Evolutionary conservation across 2,797 vertebrate genomes (phyloP), one percentile per base, ranked within the genome.

Genomic region (Orestias chungarensis): DNA sequence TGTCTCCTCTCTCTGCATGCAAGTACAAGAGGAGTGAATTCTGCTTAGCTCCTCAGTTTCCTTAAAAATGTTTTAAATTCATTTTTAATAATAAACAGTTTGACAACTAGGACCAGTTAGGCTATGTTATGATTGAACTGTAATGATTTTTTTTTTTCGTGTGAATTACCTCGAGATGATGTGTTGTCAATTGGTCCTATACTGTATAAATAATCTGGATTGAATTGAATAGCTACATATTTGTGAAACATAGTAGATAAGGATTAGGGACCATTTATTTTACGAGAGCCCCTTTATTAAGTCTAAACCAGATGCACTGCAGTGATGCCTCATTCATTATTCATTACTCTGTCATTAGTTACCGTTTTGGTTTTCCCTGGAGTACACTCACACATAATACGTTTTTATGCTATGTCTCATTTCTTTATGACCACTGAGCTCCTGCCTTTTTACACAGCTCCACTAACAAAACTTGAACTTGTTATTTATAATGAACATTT

Each of bases 271-370:
- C 27, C 33, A 43, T 71, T 50, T 65, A 55, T 38, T 59, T 52
- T 57, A 66, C 23, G 42, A 61, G 52, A n/a, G 47, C 11, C 64
- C 29, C 25, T 20, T 62, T 59, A 75, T 68, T 54, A 74, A 69
- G 23, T 64, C 57, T 25, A 52, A 64, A 75, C 46, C 67, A 66
- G 52, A 29, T n/a, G 25, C 70, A 66, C 27, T 17, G 31, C 43
- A 23, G 64, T 43, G 42, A 49, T 42, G 61, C 40, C 50, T 33
- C 7, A 66, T 43, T 78, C 66, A 65, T 73, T 69, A 23, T 72
- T 68, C 42, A 68, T 70, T 44, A 38, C 52, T 70, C 43, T 38
- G 52, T 73, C 43, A 61, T 74, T 70, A 74, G 54, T 74, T 61
- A 70, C 77, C 18, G 31, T 12, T 74, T 64, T 43, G 18, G 3